Evolutionary conservation across 2,797 vertebrate genomes (phyloP).

Genomic region (Percopsis omiscomaycus): DNA sequence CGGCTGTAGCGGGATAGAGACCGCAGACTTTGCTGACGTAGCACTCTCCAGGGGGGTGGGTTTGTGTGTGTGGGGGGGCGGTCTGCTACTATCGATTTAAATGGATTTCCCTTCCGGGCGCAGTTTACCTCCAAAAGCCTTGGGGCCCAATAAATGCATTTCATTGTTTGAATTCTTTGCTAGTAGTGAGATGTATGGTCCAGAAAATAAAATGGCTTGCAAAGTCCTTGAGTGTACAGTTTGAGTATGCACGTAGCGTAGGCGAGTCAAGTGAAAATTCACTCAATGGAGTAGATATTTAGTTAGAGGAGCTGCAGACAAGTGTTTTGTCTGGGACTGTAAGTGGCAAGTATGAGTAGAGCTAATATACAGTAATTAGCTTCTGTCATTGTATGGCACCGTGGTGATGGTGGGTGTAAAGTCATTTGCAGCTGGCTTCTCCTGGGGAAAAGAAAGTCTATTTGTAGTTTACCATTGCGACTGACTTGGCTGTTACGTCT

Average conservation of each 20-base stretch:
- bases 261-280: not conserved
- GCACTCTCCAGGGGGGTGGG: constrained; percentile 30
- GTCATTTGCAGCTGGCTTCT: not conserved
- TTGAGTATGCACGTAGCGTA: not conserved
- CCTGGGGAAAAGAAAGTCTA: not conserved
- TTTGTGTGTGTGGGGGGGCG: too few species aligned
- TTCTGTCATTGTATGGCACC: not conserved
- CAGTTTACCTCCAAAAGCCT: constrained; percentile 36
- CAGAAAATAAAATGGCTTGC: not conserved
- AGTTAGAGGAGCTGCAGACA: not conserved
- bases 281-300: too few species aligned
- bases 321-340: not conserved
- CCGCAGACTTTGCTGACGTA: constrained; percentile 35
- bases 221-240: constrained; percentile 14
- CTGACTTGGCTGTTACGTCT: constrained; percentile 18
- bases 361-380: not conserved
- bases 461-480: constrained; percentile 18
- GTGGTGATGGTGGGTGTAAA: not conserved
- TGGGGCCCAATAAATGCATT: constrained; percentile 33
- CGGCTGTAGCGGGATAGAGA: constrained; percentile 23
- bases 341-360: not conserved
- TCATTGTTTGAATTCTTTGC: constrained; percentile 48
- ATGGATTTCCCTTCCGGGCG: constrained; percentile 54
- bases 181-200: constrained; percentile 16
- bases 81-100: constrained; percentile 35